Evolutionary conservation across 1,140 invertebrate genomes (phyloP).

Genomic region (Lanistes nyassanus): DNA sequence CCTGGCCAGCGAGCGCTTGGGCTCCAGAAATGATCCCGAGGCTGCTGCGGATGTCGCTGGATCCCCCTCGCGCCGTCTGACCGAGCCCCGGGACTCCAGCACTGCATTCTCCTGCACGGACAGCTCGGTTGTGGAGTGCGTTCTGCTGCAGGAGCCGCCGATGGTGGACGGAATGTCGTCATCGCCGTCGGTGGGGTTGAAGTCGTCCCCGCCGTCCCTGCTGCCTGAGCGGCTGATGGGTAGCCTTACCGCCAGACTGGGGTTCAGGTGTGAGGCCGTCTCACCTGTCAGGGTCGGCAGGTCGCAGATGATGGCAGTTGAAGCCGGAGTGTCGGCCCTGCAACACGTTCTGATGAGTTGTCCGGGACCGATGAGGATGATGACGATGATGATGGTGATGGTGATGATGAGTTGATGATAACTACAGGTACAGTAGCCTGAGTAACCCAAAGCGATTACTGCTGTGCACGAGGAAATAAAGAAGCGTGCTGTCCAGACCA

Average conservation of each 20-base stretch:
- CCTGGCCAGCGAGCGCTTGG: background rate
- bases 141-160: constrained; percentile 22
- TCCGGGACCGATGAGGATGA: too few species aligned
- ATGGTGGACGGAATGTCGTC: constrained; percentile 28
- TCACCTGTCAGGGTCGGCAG: constrained; percentile 12
- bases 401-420: too few species aligned
- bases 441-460: too few species aligned
- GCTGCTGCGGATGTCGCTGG: too few species aligned
- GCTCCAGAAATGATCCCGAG: constrained; percentile 1
- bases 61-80: background rate
- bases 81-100: constrained; percentile 1
- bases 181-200: constrained; percentile 4
- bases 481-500: too few species aligned
- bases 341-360: too few species aligned
- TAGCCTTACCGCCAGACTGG: constrained; percentile 19
- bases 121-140: constrained; percentile 13
- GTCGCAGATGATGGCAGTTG: background rate
- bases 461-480: too few species aligned
- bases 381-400: too few species aligned
- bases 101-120: constrained; percentile 1
- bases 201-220: constrained; percentile 15
- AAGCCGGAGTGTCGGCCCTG: constrained; percentile 14
- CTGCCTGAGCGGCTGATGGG: constrained; percentile 20
- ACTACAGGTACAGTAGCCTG: too few species aligned
- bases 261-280: constrained; percentile 22